phyloP scores from a whole-genome alignment of 2,797 vertebrate genomes.

The Hippoglossus hippoglossus region DNA sequence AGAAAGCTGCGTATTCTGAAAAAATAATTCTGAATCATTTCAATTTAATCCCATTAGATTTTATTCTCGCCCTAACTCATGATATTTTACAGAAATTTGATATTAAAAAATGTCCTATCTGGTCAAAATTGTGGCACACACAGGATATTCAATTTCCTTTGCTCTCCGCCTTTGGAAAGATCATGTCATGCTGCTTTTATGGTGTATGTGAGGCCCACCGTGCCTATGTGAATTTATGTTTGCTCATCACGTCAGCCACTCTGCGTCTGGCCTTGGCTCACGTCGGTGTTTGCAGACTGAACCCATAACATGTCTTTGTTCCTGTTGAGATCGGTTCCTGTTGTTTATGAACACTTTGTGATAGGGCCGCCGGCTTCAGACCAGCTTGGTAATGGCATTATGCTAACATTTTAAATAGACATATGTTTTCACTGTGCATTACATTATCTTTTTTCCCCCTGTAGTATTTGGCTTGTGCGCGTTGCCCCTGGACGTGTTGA shows the following conservation, averaged over 20 bases:
- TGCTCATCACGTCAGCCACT: constrained; percentile 54
- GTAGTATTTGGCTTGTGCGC: constrained; percentile 60
- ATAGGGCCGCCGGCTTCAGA: constrained; percentile 51
- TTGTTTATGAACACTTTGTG: constrained; percentile 59
- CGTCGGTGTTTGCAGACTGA: constrained; percentile 43
- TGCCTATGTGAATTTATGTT: constrained; percentile 44
- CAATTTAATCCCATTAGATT: constrained; percentile 1
- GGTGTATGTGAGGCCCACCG: constrained; percentile 42
- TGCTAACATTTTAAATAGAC: constrained; percentile 45
- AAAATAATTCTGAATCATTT: not conserved
- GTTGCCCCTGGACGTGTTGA: constrained; percentile 40
- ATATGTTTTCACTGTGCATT: constrained; percentile 60
- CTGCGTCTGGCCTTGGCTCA: constrained; percentile 35
- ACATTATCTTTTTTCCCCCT: constrained; percentile 26
- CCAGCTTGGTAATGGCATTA: constrained; percentile 49
- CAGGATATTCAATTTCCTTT: constrained; percentile 40
- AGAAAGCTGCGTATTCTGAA: not conserved
- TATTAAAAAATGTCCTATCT: constrained; percentile 1
- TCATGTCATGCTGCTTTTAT: constrained; percentile 50
- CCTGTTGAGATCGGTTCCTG: constrained; percentile 44
- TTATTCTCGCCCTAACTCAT: not conserved
- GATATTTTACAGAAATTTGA: constrained; percentile 2
- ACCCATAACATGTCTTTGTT: constrained; percentile 61
- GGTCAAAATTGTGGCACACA: constrained; percentile 10
- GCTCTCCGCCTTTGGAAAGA: constrained; percentile 24